Evolutionary conservation across 1,140 invertebrate species (phyloP), one percentile per base, ranked within the genome.

Genomic region (Anthonomus grandis): DNA sequence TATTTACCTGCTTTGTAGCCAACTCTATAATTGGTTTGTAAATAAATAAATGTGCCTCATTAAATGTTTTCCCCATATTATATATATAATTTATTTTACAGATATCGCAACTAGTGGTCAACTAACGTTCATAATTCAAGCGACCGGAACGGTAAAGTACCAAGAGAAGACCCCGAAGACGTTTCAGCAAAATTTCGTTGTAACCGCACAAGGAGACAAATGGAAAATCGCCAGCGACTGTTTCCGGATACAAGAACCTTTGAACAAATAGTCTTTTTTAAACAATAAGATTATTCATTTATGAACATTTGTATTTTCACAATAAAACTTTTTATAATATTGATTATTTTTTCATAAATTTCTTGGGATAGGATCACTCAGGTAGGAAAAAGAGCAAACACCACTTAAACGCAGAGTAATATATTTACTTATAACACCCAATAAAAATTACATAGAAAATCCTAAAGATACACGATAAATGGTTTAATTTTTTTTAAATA

Each of bases 191-290:
- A 87, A 83, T 9, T 93, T 93, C 64, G 73, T 92, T 1, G 82
- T 94, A 13, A 90, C 89, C 0, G 88, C 86, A 10, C 81, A 87
- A 63, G 86, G 83, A 17, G 87, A 90, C 53, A 91, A 91, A 70
- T 93, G 90, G 90, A 92, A 91, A 76, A 90, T 94, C 57, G 88
- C 89, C 18, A 90, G 84, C 38, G 91, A 93, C 69, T 87, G 83
- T 61, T 91, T 74, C 66, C 78, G 90, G 67, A 77, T 86, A 63
- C 86, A 91, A 79, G 84, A 87, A 57, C 65, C 66, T 8, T 63
- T 72, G 44, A 62, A 25, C 25, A 66, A 52, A 55, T 59, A 53
- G 48, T 37, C n/a, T n/a, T n/a, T n/a, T n/a, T n/a, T n/a, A n/a
- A n/a, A n/a, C n/a, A n/a, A n/a, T n/a, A n/a, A n/a, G n/a, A n/a